Percentiles rank a stretch among this genome's conserved stretches.
Conservation (phyloP, 2,888 invertebrate species). For the Silvanus unidentatus region DNA sequence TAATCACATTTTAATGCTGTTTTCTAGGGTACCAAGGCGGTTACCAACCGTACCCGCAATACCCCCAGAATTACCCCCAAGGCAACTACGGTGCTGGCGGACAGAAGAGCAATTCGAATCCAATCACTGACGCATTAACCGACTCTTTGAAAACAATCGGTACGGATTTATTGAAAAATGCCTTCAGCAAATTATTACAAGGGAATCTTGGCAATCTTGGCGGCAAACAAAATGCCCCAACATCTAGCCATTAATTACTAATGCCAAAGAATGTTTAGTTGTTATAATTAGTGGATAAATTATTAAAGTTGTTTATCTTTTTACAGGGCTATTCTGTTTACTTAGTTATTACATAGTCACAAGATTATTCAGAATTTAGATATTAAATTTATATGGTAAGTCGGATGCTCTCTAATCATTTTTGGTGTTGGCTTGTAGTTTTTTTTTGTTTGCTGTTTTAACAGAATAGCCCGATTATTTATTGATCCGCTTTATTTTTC, state of each 20-base stretch:
- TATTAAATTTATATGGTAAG: slow-evolving; percentile 2
- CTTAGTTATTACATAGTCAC: slow-evolving; percentile 29
- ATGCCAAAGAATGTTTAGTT: neutral
- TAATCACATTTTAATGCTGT: too few relatives aligned
- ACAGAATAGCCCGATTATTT: slow-evolving; percentile 20
- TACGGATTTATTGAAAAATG: slow-evolving; percentile 42
- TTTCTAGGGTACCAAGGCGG: slow-evolving; percentile 6
- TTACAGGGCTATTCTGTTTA: slow-evolving; percentile 45
- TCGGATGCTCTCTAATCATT: neutral
- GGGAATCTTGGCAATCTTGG: slow-evolving; percentile 11
- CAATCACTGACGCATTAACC: slow-evolving; percentile 37
- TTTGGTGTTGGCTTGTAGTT: slow-evolving; percentile 9
- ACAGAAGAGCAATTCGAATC: slow-evolving; percentile 27
- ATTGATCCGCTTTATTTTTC: slow-evolving; percentile 2
- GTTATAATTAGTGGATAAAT: neutral
- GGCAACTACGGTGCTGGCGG: slow-evolving; percentile 18
- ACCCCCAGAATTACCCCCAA: slow-evolving; percentile 18
- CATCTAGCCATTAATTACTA: neutral
- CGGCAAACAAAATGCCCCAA: slow-evolving; percentile 7
- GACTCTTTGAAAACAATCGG: slow-evolving; percentile 40
- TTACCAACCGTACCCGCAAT: slow-evolving; percentile 4
- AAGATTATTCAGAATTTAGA: slow-evolving; percentile 16
- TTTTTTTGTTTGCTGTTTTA: slow-evolving; percentile 8
- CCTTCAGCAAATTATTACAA: slow-evolving; percentile 29
- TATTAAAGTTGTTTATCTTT: slow-evolving; percentile 27